Percentiles rank a stretch among this genome's conserved stretches.
These are phyloP conservation scores for Melanostoma scalare DNA, from an alignment of 2,888 invertebrate genomes.

Conservation along the genomic window DNA sequence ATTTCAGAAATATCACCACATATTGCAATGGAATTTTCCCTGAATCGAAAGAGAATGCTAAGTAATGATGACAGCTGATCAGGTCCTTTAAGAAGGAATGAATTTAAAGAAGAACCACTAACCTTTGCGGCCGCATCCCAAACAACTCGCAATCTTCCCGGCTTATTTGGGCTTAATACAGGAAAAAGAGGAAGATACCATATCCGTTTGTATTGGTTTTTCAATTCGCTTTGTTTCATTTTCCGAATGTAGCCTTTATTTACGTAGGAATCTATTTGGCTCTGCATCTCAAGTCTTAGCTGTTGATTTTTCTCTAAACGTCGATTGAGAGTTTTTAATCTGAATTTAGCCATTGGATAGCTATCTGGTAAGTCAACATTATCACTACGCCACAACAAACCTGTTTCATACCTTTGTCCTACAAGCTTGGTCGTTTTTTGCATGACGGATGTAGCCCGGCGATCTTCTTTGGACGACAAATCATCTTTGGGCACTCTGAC, in stretches of 20 bases:
- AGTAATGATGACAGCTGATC: too few relatives aligned
- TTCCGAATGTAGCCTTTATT: slow-evolving; percentile 16
- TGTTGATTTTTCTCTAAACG: slow-evolving; percentile 47
- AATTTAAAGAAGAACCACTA: too few relatives aligned
- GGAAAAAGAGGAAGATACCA: too few relatives aligned
- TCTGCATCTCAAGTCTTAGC: slow-evolving; percentile 44
- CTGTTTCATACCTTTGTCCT: slow-evolving; percentile 21
- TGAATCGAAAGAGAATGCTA: too few relatives aligned
- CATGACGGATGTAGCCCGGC: slow-evolving; percentile 25
- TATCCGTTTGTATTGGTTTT: neutral
- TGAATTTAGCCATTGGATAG: slow-evolving; percentile 59
- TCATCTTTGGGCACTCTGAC: slow-evolving; percentile 13
- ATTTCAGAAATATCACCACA: too few relatives aligned
- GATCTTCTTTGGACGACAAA: slow-evolving; percentile 25
- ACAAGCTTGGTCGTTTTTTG: slow-evolving; percentile 20
- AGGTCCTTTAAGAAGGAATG: too few relatives aligned
- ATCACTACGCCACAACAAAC: slow-evolving; percentile 40
- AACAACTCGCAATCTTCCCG: too few relatives aligned
- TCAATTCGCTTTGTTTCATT: slow-evolving; percentile 43
- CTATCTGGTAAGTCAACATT: slow-evolving; percentile 37
- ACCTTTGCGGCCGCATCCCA: too few relatives aligned
- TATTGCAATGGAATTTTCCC: too few relatives aligned
- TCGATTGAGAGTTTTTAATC: slow-evolving; percentile 63
- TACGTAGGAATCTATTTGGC: slow-evolving; percentile 58
- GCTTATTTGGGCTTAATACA: too few relatives aligned